Conservation (phyloP, 2,113 vertebrate species). For the Desmodus rotundus region DNA sequence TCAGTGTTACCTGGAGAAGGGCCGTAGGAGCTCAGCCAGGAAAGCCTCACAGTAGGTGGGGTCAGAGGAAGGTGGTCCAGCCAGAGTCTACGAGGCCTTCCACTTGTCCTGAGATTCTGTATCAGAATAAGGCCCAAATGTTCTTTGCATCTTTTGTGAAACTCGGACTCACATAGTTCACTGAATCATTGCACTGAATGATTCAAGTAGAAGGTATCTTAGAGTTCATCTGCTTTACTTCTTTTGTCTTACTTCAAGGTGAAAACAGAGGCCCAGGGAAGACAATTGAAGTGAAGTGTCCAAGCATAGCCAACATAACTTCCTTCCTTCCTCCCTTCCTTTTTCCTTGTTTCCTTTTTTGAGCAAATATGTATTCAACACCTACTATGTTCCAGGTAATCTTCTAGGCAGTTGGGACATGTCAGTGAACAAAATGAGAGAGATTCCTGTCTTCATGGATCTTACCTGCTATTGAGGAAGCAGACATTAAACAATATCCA, state of each 20-base stretch:
- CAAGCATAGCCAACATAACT: neutral
- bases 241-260: neutral
- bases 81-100: neutral
- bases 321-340: neutral
- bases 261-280: neutral
- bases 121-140: neutral
- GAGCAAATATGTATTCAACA: neutral
- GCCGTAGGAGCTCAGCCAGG: neutral
- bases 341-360: neutral
- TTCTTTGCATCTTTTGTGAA: neutral
- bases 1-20: neutral
- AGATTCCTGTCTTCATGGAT: neutral
- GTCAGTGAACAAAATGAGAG: neutral
- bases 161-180: neutral
- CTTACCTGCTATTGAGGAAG: neutral
- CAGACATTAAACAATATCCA: neutral
- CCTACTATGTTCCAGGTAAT: neutral
- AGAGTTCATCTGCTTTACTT: neutral
- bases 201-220: neutral
- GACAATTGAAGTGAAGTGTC: neutral
- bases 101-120: neutral
- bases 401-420: neutral
- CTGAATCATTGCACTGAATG: neutral
- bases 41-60: neutral
- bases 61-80: neutral